Evolutionary conservation across 2,888 invertebrate species (phyloP), one percentile per base, ranked within the genome.

Genomic region (Himalopsyche japonica): DNA sequence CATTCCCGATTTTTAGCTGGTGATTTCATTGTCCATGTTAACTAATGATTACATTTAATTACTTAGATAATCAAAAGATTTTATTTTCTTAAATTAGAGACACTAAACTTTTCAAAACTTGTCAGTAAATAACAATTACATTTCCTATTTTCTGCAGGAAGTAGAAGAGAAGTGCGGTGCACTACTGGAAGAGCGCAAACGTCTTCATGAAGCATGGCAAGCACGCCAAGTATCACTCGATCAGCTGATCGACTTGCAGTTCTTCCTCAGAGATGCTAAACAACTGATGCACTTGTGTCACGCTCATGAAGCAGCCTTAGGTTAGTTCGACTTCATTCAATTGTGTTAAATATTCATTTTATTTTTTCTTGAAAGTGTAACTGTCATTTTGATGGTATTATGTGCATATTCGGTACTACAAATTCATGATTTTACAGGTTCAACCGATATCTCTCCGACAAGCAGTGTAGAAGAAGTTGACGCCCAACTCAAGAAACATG

Each of bases 221-320:
- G 94, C 95, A 82, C 96, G 98, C 88, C 97, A 97, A 89, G 95
- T 97, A 79, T 95, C 97, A 88, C 91, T 98, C 70, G 97, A 98
- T 89, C 98, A 98, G 90, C 93, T 98, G 86, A 97, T 97, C 86
- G 98, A 98, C 90, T 93, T 98, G 88, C 98, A 98, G 91, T 96
- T 97, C 90, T 99, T 99, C 94, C 91, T 98, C 86, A 93, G 98
- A 2, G 99, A 99, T 91, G 97, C 98, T 18, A 97, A 97, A 89
- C 97, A 97, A 90, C 94, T 99, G 85, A 97, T 98, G 89, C 96
- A 97, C 87, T 93, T 97, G 18, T 97, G 98, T 86, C 95, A 95
- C 18, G 94, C 97, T 0, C 98, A 99, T 91, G 98, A 98, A 89
- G 96, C 95, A 0, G 94, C 96, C 0, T 89, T 97, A 0, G 93